phyloP scores from a whole-genome alignment of 2,113 vertebrate genomes.

The Myiozetetes cayanensis region DNA sequence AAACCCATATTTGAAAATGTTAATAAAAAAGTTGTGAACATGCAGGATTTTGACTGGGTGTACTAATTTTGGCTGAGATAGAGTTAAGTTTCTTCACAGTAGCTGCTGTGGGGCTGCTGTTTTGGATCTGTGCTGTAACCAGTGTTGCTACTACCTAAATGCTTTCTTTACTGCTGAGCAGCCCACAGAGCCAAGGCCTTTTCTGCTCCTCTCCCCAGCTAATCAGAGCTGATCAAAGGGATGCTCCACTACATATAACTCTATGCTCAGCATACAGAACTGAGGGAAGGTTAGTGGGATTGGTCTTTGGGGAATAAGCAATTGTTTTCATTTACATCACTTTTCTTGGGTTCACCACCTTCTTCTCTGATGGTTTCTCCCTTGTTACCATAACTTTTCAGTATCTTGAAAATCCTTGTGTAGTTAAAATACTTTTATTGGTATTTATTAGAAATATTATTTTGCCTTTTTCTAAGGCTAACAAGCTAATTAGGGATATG shows the following conservation, averaged over 20 bases:
- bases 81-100: neutral
- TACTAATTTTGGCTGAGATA: neutral
- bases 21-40: neutral
- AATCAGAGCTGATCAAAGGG: neutral
- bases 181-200: neutral
- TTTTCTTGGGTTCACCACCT: neutral
- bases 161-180: neutral
- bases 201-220: neutral
- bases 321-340: neutral
- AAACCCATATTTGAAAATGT: neutral
- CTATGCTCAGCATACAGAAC: neutral
- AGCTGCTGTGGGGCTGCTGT: neutral
- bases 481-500: neutral
- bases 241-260: fast-evolving
- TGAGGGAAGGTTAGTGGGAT: no score
- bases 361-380: neutral
- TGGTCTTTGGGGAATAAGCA: neutral
- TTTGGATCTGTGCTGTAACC: neutral
- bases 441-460: neutral
- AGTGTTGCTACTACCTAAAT: no score
- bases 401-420: neutral
- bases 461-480: neutral
- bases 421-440: neutral
- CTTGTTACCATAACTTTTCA: neutral
- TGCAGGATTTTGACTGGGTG: neutral